Evolutionary conservation across 2,797 vertebrate species (phyloP), one percentile per base, ranked within the genome.

Genomic region (Cyclura pinguis): DNA sequence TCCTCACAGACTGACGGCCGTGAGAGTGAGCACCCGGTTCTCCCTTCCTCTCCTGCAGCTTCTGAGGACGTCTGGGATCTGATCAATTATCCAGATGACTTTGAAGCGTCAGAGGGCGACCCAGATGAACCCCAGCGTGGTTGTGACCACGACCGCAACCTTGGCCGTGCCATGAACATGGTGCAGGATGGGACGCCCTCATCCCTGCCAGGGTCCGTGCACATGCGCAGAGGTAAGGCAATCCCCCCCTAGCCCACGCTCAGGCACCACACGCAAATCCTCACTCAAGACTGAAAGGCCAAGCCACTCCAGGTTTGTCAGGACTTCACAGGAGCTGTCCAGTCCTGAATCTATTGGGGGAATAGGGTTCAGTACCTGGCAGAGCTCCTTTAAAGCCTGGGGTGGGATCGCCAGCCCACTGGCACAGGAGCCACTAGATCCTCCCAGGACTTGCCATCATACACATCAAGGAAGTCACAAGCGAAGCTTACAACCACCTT

Each of bases 181-280:
- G n/a, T 6, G n/a, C 32, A 62, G 69, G 38, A 62, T 0, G 22
- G 38, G 10, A 59, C 4, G 32, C 35, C 69, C 22, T 93, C 91
- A 8, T 77, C 97, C 87, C 97, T 96, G 0, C 93, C 98, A 90
- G 97, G 97, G 94, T 94, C 94, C 55, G 82, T 97, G 82, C 96
- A 95, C 84, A 96, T 95, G 1, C 96, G 93, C 85, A 96, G 95
- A 62, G 96, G 97, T 97, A 95, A 94, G 86, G 73, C 88, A 1
- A 8, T 12, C 4, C 27, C 5, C 55, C 80, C 32, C n/a, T 55
- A 12, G 20, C n/a, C 38, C 42, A 47, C 4, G 42, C 42, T 47
- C 42, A 47, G 42, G 42, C 42, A 47, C 57, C 20, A 0, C n/a
- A 35, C 27, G 38, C 57, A 12, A 32, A 59, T 59, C 24, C n/a